A percentile compares a stretch with the other conserved stretches of the same genome.
Evolutionary conservation across 1,140 invertebrate genomes (phyloP).

Genomic region (Gonioctena quinquepunctata): DNA sequence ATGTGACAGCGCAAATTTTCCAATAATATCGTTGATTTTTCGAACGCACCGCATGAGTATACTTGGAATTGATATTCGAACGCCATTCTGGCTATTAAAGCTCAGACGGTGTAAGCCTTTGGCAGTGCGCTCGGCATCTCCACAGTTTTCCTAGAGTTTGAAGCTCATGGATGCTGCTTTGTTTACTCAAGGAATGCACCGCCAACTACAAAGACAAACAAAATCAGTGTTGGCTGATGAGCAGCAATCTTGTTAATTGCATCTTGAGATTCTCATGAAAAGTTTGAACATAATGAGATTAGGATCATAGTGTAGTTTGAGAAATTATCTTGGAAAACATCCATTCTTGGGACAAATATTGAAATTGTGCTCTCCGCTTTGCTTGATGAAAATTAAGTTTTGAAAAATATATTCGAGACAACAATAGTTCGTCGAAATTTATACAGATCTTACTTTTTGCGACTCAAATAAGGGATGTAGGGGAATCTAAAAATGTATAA

Average conservation of each 20-base stretch:
- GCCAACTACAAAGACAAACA: conserved; percentile 12
- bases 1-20: no score
- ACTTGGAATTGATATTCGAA: background rate
- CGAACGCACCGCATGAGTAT: no score
- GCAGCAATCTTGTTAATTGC: conserved; percentile 2
- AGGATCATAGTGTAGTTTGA: background rate
- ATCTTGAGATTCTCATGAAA: background rate
- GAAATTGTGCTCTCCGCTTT: background rate
- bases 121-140: background rate
- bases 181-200: conserved; percentile 3
- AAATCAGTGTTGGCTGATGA: background rate
- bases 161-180: background rate
- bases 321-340: background rate
- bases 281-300: background rate
- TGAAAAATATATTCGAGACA: no score
- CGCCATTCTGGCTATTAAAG: background rate
- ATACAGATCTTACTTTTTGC: no score
- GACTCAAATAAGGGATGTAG: no score
- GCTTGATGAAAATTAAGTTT: no score
- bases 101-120: background rate
- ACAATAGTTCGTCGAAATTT: no score
- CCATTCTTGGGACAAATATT: background rate
- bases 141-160: background rate
- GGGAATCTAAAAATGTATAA: no score
- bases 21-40: no score